Conservation (phyloP, 2,113 vertebrate species). For the Ahaetulla prasina region DNA sequence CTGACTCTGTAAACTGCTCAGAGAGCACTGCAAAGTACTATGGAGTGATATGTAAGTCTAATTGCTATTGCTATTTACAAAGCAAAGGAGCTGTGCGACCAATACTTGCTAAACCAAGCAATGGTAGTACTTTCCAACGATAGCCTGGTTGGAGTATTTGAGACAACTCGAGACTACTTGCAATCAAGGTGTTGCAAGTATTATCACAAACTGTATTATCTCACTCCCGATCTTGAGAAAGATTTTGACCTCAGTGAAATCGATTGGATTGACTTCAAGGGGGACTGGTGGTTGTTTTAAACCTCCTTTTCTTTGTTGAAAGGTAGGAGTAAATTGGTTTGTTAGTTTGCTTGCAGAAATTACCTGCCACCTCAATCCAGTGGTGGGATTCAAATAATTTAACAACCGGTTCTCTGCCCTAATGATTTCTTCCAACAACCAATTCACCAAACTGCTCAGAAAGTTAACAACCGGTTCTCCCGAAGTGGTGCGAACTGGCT, state of each 20-base stretch:
- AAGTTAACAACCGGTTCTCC: too few relatives aligned
- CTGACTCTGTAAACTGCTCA: too few relatives aligned
- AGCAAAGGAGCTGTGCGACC: not conserved
- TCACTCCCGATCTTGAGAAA: not conserved
- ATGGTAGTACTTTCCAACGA: not conserved
- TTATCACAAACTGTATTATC: not conserved
- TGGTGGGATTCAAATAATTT: too few relatives aligned
- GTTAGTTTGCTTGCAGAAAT: not conserved
- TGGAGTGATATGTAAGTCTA: too few relatives aligned
- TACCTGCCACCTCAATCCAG: not conserved
- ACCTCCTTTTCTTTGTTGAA: not conserved
- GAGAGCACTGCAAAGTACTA: too few relatives aligned
- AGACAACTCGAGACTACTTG: not conserved
- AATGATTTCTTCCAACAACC: too few relatives aligned
- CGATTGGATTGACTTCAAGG: not conserved
- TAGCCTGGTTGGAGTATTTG: not conserved
- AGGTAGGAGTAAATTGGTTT: not conserved
- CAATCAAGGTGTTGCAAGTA: not conserved
- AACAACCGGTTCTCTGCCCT: too few relatives aligned
- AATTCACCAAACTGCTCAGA: too few relatives aligned
- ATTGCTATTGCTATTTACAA: not conserved
- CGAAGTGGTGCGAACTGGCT: too few relatives aligned
- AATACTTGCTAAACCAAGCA: not conserved
- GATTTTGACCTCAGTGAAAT: not conserved
- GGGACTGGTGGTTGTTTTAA: not conserved